A percentile compares a stretch with the other conserved stretches of the same genome.
These are phyloP conservation scores for Sturnira hondurensis DNA, from an alignment of 2,113 vertebrate genomes.

Conservation along the genomic window DNA sequence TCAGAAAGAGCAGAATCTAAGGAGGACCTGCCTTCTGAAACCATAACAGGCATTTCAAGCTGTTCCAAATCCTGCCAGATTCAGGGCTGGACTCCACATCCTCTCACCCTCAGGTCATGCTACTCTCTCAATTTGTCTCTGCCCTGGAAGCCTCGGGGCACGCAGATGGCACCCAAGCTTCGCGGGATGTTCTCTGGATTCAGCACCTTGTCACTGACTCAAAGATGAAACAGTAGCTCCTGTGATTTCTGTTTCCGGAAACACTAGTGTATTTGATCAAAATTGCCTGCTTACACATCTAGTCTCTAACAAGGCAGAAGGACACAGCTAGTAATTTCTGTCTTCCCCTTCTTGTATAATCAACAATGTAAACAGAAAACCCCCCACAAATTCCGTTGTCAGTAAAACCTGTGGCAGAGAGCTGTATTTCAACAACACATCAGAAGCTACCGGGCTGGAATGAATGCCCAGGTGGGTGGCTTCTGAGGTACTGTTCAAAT, in stretches of 20 bases:
- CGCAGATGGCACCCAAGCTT: background rate
- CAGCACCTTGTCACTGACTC: background rate
- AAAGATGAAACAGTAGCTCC: background rate
- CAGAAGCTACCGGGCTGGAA: background rate
- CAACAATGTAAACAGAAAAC: background rate
- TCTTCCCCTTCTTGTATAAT: background rate
- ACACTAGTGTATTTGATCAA: background rate
- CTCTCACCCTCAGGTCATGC: background rate
- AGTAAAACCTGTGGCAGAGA: background rate
- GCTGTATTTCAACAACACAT: background rate
- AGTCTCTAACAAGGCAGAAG: background rate
- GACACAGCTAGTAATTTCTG: background rate
- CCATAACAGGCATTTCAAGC: background rate
- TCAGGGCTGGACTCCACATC: background rate
- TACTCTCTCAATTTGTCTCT: background rate
- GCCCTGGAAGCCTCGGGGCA: background rate
- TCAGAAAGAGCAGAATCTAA: background rate
- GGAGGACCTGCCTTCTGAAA: background rate
- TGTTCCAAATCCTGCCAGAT: background rate
- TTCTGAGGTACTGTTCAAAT: background rate
- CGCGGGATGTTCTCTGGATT: background rate
- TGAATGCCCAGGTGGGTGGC: background rate
- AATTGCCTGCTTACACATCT: background rate
- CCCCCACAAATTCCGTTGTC: background rate
- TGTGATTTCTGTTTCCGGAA: background rate